Evolutionary conservation across 2,888 invertebrate genomes (phyloP), one percentile per base, ranked within the genome.

Genomic region (Neoitamus cyanurus): DNA sequence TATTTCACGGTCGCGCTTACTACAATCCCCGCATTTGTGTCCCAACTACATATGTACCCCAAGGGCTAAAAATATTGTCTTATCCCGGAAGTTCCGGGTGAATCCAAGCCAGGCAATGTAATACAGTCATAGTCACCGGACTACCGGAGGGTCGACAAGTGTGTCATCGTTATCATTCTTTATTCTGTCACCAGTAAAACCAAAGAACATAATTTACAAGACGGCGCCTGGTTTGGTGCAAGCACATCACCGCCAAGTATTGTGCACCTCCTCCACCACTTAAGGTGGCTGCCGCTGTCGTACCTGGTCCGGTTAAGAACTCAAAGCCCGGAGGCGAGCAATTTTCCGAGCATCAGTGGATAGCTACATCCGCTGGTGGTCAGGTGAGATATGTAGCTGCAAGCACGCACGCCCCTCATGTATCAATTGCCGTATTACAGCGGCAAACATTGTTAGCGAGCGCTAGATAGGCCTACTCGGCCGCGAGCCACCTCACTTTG

Each of bases 311-410:
- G 42, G 42, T 9, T 42, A 20, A 42, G 46, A 77, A 77, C 77
- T 77, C 20, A 28, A 46, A 77, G 46, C 30, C 77, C 46, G 77
- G 77, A 77, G 77, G 77, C 77, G n/a, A 77, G n/a, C 77, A 77
- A 77, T 77, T 77, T 77, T 77, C 77, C 77, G 36, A 77, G 77
- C 46, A 37, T 46, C 46, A 77, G 42, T 77, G 77, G 77, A 58
- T 25, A 46, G 25, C 13, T 46, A 42, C 77, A 77, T 77, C 77
- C 77, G 77, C 30, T 42, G 28, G 46, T 36, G 46, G 25, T 58
- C 46, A 46, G 37, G 46, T 77, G 77, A 77, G 46, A 31, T 42
- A 30, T 77, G 77, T 42, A 6, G 31, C 37, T 77, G 25, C 28
- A 46, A 2, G 28, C 25, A 77, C 77, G 30, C 77, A 77, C 77